Conservation (phyloP, 2,797 vertebrate genomes). For the Neosilurus mollespiculum region DNA sequence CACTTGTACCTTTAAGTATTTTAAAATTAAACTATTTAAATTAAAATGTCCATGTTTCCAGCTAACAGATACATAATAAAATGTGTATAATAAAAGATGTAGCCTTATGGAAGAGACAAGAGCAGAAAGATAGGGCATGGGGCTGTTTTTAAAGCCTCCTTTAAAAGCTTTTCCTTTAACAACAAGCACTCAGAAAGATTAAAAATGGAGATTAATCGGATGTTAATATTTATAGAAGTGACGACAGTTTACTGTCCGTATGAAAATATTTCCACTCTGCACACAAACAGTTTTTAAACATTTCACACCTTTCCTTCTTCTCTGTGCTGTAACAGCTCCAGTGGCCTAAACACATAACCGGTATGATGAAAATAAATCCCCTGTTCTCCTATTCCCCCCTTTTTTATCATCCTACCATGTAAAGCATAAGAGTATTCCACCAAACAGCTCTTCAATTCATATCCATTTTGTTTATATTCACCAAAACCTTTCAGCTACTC, state of each 20-base stretch:
- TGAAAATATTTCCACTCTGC: neutral
- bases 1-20: neutral
- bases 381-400: neutral
- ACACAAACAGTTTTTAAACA: neutral
- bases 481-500: slow-evolving; percentile 64
- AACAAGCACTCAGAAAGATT: neutral
- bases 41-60: neutral
- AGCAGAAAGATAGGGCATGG: neutral
- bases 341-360: slow-evolving; percentile 19
- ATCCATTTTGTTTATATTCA: slow-evolving; percentile 20
- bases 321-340: neutral
- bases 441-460: neutral
- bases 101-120: no score
- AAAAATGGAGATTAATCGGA: neutral
- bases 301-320: slow-evolving; percentile 6
- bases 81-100: neutral
- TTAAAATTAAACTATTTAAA: neutral
- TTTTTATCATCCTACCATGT: neutral
- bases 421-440: neutral
- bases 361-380: neutral
- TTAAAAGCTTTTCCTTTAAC: neutral
- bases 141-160: neutral
- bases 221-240: neutral
- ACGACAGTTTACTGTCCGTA: neutral
- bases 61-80: neutral